Conservation (phyloP, 2,797 vertebrate species). For the Chaetophractus vellerosus region DNA sequence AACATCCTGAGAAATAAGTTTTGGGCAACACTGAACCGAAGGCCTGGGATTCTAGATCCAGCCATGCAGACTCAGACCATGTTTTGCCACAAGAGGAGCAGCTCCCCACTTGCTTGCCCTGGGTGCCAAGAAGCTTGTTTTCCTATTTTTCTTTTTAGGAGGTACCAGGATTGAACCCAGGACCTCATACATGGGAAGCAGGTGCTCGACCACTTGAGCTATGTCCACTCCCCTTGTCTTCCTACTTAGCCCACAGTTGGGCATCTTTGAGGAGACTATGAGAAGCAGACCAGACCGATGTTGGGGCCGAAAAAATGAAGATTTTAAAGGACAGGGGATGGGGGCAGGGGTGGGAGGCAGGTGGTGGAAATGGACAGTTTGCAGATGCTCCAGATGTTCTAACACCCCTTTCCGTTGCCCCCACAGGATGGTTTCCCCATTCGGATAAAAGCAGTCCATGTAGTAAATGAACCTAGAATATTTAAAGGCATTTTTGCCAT, state of each 20-base stretch:
- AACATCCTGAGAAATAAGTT: background rate
- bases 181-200: no score
- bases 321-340: background rate
- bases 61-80: no score
- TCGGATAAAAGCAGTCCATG: slow-evolving; percentile 98
- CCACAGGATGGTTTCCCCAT: slow-evolving; percentile 98
- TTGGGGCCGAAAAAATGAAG: background rate
- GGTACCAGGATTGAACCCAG: no score
- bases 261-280: background rate
- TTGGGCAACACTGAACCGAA: background rate
- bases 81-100: background rate
- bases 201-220: no score
- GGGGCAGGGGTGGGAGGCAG: background rate
- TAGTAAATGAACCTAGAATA: slow-evolving; percentile 98
- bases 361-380: background rate
- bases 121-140: background rate
- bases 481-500: slow-evolving; percentile 99
- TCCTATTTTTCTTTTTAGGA: background rate
- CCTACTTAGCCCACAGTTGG: background rate
- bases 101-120: background rate
- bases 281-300: background rate
- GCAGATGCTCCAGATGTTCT: background rate
- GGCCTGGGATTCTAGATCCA: background rate
- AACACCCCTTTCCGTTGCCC: slow-evolving; percentile 74
- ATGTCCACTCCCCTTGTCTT: background rate